A percentile compares a stretch with the other conserved stretches of the same genome.
phyloP scores from a whole-genome alignment of 2,888 invertebrate species.

The Thelaira solivaga region DNA sequence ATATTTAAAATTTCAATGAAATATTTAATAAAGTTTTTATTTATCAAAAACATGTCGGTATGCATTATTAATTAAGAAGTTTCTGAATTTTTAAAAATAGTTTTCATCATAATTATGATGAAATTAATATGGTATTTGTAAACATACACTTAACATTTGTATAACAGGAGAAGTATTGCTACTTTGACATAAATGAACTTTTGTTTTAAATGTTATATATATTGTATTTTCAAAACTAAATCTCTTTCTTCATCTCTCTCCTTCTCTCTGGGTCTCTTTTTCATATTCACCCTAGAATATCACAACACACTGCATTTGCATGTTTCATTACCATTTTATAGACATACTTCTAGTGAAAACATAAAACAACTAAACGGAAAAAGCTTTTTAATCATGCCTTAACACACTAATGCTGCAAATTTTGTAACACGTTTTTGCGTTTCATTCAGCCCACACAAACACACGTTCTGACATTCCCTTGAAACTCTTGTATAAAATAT shows the following conservation, averaged over 20 bases:
- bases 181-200: background rate
- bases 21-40: too few relatives aligned
- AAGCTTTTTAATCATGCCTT: conserved; percentile 48
- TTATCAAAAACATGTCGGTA: too few relatives aligned
- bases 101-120: too few relatives aligned
- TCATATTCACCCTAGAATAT: background rate
- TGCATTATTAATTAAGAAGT: too few relatives aligned
- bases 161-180: background rate
- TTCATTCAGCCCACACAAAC: background rate
- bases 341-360: background rate
- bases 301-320: background rate
- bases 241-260: background rate
- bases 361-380: conserved; percentile 25
- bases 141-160: too few relatives aligned
- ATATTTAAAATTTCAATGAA: too few relatives aligned
- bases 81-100: too few relatives aligned
- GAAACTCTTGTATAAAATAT: background rate
- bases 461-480: background rate
- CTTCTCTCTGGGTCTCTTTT: background rate
- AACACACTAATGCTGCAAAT: conserved; percentile 42
- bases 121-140: too few relatives aligned
- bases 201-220: too few relatives aligned
- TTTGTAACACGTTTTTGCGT: conserved; percentile 54
- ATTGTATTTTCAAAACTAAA: too few relatives aligned
- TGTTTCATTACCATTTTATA: conserved; percentile 29